Evolutionary conservation across 2,113 vertebrate species (phyloP), one percentile per base, ranked within the genome.

Genomic region (Ariopsis seemanni): DNA sequence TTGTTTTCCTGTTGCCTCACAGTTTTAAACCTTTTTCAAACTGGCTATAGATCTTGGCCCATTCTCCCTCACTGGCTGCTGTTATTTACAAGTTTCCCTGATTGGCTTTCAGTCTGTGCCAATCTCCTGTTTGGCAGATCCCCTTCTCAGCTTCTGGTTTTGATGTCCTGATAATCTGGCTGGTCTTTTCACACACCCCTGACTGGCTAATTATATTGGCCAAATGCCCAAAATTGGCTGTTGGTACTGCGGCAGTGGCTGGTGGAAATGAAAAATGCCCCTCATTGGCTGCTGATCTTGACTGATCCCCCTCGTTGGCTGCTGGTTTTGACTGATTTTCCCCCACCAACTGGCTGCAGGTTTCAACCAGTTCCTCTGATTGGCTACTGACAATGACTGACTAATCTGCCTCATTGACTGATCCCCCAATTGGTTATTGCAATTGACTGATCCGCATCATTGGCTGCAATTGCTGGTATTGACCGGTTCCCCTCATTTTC

Each of bases 231-330:
- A 34, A 7, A 34, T 17, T 18, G 6, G 15, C 15, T 30, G 1
- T 17, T 17, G 14, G 27, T 72, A 55, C 55, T 30, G 6, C 11
- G 42, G 42, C 42, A 42, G 4, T 42, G 5, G 7, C 27, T 69
- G n/a, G 5, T 0, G n/a, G 5, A 14, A 4, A 22, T 20, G 18
- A 74, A 34, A 3, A 4, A 5, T 53, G 4, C 50, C 50, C 1
- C 8, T 14, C 1, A 14, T 14, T n/a, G 2, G n/a, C 6, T 79
- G 0, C 1, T 34, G 7, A 0, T 5, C 5, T 10, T 58, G n/a
- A 60, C 57, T 62, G 5, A 30, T 69, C 20, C 63, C 10, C 9
- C 5, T 42, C 17, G 42, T 25, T 57, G 17, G 63, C 20, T 71
- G 48, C 0, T 50, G 7, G 8, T 69, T 11, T 20, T 30, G 3